Percentiles rank a stretch among this genome's conserved stretches.
Conservation (phyloP, 2,888 invertebrate species). For the Cheilosia soror region DNA sequence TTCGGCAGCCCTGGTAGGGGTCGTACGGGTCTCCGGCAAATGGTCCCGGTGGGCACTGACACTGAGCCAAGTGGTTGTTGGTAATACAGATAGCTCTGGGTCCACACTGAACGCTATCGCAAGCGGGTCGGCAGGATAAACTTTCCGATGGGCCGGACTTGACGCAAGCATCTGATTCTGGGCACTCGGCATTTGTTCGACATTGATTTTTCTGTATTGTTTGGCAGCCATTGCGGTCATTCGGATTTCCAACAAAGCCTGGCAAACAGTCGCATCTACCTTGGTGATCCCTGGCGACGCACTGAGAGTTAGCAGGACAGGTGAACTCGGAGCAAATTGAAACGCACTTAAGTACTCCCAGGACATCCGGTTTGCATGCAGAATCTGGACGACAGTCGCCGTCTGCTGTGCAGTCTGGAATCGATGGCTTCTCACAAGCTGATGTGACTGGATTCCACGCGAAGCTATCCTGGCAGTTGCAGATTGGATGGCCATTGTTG, state of each 20-base stretch:
- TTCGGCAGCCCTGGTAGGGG: conserved; percentile 88
- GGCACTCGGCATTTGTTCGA: conserved; percentile 91
- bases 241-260: conserved; percentile 95
- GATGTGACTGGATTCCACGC: conserved; percentile 93
- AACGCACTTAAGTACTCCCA: conserved; percentile 93
- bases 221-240: conserved; percentile 94
- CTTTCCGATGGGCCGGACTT: conserved; percentile 85
- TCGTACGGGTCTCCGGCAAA: conserved; percentile 95
- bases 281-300: conserved; percentile 89
- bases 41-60: conserved; percentile 94
- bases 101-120: conserved; percentile 91
- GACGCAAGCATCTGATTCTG: conserved; percentile 92
- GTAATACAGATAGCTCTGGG: conserved; percentile 94
- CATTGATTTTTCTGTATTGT: conserved; percentile 90
- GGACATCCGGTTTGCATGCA: conserved; percentile 92
- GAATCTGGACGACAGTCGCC: conserved; percentile 88
- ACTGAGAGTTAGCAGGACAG: conserved; percentile 93
- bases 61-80: conserved; percentile 94
- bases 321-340: conserved; percentile 92
- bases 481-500: conserved; percentile 88
- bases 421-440: conserved; percentile 92
- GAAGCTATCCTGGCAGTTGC: conserved; percentile 91
- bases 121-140: conserved; percentile 90
- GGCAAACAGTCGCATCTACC: conserved; percentile 93
- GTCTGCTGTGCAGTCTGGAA: conserved; percentile 91